Evolutionary conservation across 30 jellyfish, hydroid and myxozoan genomes (phyloP).

Genomic region (Chrysaora quinquecirrha): DNA sequence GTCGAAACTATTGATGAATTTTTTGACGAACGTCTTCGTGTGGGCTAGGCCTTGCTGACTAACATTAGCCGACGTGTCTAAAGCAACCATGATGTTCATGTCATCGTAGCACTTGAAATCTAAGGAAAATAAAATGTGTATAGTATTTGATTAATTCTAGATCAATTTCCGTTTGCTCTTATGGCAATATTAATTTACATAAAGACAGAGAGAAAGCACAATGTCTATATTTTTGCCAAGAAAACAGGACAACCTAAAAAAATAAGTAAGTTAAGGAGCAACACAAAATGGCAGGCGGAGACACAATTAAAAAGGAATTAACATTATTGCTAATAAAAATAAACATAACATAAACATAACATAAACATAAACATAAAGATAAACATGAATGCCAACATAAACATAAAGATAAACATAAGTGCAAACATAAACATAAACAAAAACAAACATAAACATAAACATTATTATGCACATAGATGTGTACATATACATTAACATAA

Average conservation of each 20-base stretch:
- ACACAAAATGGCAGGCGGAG: background rate
- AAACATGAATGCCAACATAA: too few species aligned
- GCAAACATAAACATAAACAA: too few species aligned
- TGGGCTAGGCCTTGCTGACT: background rate
- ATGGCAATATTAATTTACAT: background rate
- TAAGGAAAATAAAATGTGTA: background rate
- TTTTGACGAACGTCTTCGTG: conserved; percentile 18
- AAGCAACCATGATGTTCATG: conserved; percentile 46
- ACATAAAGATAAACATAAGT: too few species aligned
- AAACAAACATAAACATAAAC: too few species aligned
- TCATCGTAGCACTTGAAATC: conserved; percentile 63
- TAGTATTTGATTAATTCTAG: background rate
- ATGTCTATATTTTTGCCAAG: background rate
- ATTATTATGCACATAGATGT: too few species aligned
- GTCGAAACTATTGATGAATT: conserved; percentile 13
- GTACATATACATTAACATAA: too few species aligned
- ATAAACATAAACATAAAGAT: too few species aligned
- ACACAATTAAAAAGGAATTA: too few species aligned
- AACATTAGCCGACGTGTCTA: conserved; percentile 44
- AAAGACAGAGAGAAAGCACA: background rate
- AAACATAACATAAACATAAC: too few species aligned
- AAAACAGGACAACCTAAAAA: background rate
- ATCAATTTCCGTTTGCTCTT: background rate
- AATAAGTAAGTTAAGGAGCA: background rate
- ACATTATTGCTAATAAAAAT: too few species aligned